phyloP scores from a whole-genome alignment of 64 coral and sea anemone species.

The Hydrozoanthus tunicans region DNA sequence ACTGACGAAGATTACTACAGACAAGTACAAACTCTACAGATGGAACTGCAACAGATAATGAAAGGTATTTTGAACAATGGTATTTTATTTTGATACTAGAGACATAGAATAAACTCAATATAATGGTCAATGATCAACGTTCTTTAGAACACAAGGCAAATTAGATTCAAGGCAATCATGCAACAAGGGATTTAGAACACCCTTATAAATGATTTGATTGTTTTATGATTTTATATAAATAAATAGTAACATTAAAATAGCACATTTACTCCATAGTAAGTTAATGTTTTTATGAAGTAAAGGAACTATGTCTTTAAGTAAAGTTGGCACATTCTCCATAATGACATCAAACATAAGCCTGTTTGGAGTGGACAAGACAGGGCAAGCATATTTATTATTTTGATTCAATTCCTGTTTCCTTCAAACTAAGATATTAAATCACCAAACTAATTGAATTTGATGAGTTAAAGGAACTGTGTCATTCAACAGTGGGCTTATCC shows the following conservation, averaged over 20 bases:
- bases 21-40: slow-evolving; percentile 85
- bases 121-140: no score
- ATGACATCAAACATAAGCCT: slow-evolving; percentile 17
- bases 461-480: no score
- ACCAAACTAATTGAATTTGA: no score
- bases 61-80: slow-evolving; percentile 62
- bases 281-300: neutral
- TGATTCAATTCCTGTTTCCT: neutral
- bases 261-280: no score
- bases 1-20: slow-evolving; percentile 83
- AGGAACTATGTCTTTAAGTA: neutral
- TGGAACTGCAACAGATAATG: slow-evolving; percentile 98
- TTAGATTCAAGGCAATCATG: no score
- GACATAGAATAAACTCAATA: no score
- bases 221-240: no score
- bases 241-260: no score
- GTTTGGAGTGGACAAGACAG: neutral
- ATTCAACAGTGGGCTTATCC: no score
- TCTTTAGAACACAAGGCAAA: no score
- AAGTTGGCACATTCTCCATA: neutral
- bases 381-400: neutral
- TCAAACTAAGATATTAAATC: neutral
- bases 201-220: neutral
- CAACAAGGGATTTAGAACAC: no score
- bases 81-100: no score